A percentile compares a stretch with the other conserved stretches of the same genome.
Evolutionary conservation across 2,888 invertebrate species (phyloP).

Genomic region (Limnephilus lunatus): DNA sequence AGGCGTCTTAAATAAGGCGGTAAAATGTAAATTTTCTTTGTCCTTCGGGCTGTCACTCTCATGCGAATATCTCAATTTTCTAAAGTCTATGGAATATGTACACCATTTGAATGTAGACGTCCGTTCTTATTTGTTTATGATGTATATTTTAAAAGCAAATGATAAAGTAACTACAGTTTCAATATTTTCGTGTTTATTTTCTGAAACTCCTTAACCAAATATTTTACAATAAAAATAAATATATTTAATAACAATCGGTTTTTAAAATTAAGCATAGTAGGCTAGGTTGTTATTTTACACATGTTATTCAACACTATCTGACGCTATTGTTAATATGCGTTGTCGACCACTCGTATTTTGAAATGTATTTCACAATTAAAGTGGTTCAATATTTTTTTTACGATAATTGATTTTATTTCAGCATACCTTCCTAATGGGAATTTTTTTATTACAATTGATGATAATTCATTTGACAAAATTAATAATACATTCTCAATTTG

Average conservation of each 20-base stretch:
- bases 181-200: not conserved
- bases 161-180: not conserved
- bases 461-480: no score
- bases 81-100: not conserved
- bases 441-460: no score
- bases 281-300: not conserved
- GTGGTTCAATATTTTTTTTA: not conserved
- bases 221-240: no score
- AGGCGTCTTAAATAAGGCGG: not conserved
- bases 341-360: not conserved
- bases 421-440: no score
- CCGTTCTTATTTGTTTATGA: conserved; percentile 31
- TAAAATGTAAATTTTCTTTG: conserved; percentile 28
- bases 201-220: not conserved
- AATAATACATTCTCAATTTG: no score
- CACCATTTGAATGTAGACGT: conserved; percentile 30
- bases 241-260: not conserved
- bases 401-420: not conserved
- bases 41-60: conserved; percentile 8
- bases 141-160: not conserved
- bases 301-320: not conserved
- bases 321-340: not conserved
- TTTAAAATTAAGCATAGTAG: not conserved
- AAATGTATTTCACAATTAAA: not conserved
- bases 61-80: conserved; percentile 8